These are phyloP conservation scores for Cylindroiulus punctatus DNA, from an alignment of 2,888 invertebrate genomes.

Conservation along the genomic window DNA sequence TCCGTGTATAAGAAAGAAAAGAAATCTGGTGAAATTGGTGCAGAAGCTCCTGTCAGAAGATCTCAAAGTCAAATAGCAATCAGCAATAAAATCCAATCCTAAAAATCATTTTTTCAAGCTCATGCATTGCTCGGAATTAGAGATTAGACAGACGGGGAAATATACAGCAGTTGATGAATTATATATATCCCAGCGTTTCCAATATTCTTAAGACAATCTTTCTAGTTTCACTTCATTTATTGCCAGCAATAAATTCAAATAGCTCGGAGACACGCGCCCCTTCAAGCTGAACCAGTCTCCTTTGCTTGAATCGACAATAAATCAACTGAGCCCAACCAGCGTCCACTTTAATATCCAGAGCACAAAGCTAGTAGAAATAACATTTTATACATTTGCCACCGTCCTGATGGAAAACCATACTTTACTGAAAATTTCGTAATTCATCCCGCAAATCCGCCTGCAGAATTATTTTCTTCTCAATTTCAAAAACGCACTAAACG, in stretches of 20 bases:
- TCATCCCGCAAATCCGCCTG: neutral
- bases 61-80: slow-evolving; percentile 42
- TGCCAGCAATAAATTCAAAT: slow-evolving; percentile 37
- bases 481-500: neutral
- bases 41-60: neutral
- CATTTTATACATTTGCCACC: neutral
- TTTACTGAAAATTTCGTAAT: slow-evolving; percentile 12
- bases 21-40: slow-evolving; percentile 4
- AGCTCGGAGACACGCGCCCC: neutral
- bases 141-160: slow-evolving; percentile 6
- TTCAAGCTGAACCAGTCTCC: neutral
- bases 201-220: slow-evolving; percentile 42
- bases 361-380: slow-evolving; percentile 17
- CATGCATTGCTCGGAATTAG: neutral
- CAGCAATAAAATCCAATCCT: slow-evolving; percentile 34
- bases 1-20: neutral
- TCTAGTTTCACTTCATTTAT: slow-evolving; percentile 42
- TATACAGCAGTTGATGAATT: slow-evolving; percentile 36
- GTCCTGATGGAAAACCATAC: neutral
- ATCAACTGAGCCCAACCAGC: neutral
- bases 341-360: slow-evolving; percentile 15
- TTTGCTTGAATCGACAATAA: neutral
- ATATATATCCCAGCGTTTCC: slow-evolving; percentile 14
- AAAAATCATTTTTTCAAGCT: neutral
- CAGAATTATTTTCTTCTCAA: neutral